Conservation (phyloP, 2,888 invertebrate species). For the Phyto melanocephala region DNA sequence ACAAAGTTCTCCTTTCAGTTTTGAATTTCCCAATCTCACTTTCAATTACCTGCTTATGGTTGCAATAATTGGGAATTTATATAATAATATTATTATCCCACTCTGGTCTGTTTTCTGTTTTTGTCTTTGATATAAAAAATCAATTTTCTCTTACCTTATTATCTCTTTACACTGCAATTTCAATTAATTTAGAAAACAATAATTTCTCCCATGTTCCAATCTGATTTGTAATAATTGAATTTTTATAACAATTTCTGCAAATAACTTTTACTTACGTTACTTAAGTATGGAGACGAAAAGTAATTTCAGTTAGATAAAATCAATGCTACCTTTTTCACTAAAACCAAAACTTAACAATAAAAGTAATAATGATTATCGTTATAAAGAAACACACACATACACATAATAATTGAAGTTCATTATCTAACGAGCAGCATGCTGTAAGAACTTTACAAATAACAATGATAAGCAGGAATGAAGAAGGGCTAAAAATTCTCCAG, state of each 20-base stretch:
- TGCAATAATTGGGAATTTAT: background rate
- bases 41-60: background rate
- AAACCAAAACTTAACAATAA: slow-evolving; percentile 16
- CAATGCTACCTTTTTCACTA: slow-evolving; percentile 36
- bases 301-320: slow-evolving; percentile 9
- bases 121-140: background rate
- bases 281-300: background rate
- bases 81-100: background rate
- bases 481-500: slow-evolving; percentile 13
- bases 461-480: background rate
- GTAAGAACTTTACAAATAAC: background rate
- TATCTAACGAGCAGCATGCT: background rate
- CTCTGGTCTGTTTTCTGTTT: background rate
- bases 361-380: slow-evolving; percentile 24
- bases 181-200: slow-evolving; percentile 44
- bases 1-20: no score
- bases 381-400: background rate
- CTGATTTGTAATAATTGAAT: slow-evolving; percentile 58
- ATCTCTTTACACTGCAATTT: slow-evolving; percentile 35
- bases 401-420: slow-evolving; percentile 18
- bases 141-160: slow-evolving; percentile 14
- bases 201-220: slow-evolving; percentile 52
- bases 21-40: no score
- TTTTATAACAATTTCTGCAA: slow-evolving; percentile 47
- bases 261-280: background rate